Conservation (phyloP, 2,113 vertebrate genomes). For the Puma concolor region DNA sequence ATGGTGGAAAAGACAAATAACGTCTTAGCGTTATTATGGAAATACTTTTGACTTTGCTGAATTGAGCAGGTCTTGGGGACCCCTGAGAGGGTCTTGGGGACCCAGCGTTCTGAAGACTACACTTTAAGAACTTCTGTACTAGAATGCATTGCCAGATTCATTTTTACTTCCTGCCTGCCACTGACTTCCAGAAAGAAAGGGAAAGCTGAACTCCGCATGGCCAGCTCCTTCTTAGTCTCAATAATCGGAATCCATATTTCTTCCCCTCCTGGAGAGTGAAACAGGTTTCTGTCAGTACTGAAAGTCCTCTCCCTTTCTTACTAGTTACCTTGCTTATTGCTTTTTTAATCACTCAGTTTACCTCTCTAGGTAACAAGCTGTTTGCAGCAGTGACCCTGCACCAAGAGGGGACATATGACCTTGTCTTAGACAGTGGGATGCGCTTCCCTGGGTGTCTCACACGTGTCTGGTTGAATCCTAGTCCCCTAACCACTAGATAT, state of each 20-base stretch:
- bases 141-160: not conserved
- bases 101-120: not conserved
- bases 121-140: not conserved
- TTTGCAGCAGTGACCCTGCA: not conserved
- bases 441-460: not conserved
- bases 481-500: not conserved
- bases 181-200: not conserved
- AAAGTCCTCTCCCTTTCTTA: not conserved
- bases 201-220: not conserved
- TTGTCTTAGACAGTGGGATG: not conserved
- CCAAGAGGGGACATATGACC: not conserved
- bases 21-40: not conserved
- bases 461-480: not conserved
- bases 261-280: not conserved
- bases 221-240: not conserved
- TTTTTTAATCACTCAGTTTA: not conserved
- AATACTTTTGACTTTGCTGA: not conserved
- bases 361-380: not conserved
- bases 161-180: not conserved
- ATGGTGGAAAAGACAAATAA: not conserved
- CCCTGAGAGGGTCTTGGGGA: not conserved
- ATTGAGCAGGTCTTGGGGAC: not conserved
- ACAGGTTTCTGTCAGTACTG: not conserved
- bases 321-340: not conserved
- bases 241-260: not conserved